Percentiles rank a stretch among this genome's conserved stretches.
These are phyloP conservation scores for Sparus aurata DNA, from an alignment of 2,797 vertebrate genomes.

Conservation along the genomic window DNA sequence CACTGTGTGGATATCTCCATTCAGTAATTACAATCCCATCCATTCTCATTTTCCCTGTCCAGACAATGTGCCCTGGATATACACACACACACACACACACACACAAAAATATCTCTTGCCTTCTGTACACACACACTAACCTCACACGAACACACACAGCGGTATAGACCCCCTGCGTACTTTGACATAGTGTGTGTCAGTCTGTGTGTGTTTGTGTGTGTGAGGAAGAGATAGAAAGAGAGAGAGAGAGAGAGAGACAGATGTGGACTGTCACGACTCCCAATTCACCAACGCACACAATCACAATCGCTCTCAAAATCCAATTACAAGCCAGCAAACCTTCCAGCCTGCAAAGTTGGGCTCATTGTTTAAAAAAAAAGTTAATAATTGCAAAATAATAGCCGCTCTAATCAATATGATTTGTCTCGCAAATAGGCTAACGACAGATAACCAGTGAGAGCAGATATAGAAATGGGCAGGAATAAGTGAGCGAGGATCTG, in stretches of 20 bases:
- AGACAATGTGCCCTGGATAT: slow-evolving; percentile 78
- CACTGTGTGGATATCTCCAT: slow-evolving; percentile 86
- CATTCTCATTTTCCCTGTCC: slow-evolving; percentile 84
- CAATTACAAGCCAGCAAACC: slow-evolving; percentile 66
- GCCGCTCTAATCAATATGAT: slow-evolving; percentile 36
- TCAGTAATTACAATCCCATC: slow-evolving; percentile 84
- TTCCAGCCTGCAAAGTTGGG: slow-evolving; percentile 53
- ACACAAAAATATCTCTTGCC: slow-evolving; percentile 50
- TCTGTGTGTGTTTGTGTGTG: slow-evolving; percentile 23
- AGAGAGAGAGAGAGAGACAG: slow-evolving; percentile 56
- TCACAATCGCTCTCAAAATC: slow-evolving; percentile 72
- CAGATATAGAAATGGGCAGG: neutral
- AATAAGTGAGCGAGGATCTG: neutral
- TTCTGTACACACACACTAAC: slow-evolving; percentile 48
- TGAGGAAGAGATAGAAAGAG: slow-evolving; percentile 33
- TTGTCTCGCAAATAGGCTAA: slow-evolving; percentile 23
- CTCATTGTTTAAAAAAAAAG: slow-evolving; percentile 54
- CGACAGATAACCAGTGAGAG: slow-evolving; percentile 16
- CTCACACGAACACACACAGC: neutral
- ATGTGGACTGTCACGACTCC: slow-evolving; percentile 70
- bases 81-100: slow-evolving; percentile 53
- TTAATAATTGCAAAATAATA: slow-evolving; percentile 66
- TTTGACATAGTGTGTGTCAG: slow-evolving; percentile 3
- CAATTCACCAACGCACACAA: slow-evolving; percentile 60
- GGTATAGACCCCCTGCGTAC: slow-evolving; percentile 30